These are phyloP conservation scores for Mylabris sibirica DNA, from an alignment of 2,888 invertebrate species.

Conservation along the genomic window DNA sequence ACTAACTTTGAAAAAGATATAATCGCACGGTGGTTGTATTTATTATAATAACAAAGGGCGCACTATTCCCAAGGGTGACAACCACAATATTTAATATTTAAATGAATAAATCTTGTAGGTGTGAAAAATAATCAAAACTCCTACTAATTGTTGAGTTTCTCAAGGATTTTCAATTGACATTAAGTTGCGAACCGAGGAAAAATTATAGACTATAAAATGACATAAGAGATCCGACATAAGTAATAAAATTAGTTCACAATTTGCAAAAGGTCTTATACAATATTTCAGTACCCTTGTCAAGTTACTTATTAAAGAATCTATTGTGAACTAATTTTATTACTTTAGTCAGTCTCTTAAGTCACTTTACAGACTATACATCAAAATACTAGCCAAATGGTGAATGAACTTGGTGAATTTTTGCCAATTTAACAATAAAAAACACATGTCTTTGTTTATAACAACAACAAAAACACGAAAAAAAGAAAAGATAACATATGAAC, in stretches of 20 bases:
- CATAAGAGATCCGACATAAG: too few relatives aligned
- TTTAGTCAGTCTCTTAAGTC: too few relatives aligned
- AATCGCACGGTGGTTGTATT: slow-evolving; percentile 1
- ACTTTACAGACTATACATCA: too few relatives aligned
- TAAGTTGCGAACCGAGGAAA: background rate
- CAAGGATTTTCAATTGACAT: background rate
- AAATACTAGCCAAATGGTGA: background rate
- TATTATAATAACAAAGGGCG: background rate
- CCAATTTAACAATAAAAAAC: background rate
- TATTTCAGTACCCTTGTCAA: too few relatives aligned
- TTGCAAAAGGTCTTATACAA: too few relatives aligned
- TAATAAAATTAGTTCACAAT: too few relatives aligned
- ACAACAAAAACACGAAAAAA: background rate
- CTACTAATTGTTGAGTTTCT: background rate
- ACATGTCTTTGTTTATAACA: background rate
- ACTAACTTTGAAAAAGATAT: background rate
- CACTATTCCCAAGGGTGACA: background rate
- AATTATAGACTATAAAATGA: too few relatives aligned
- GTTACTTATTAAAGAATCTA: too few relatives aligned
- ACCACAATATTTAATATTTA: background rate
- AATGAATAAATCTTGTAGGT: background rate
- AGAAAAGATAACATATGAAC: too few relatives aligned
- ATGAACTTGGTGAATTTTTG: background rate
- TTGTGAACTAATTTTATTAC: too few relatives aligned
- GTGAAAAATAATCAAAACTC: background rate